Evolutionary conservation across 2,888 invertebrate genomes (phyloP), one percentile per base, ranked within the genome.

Genomic region (Stenodema calcarata): DNA sequence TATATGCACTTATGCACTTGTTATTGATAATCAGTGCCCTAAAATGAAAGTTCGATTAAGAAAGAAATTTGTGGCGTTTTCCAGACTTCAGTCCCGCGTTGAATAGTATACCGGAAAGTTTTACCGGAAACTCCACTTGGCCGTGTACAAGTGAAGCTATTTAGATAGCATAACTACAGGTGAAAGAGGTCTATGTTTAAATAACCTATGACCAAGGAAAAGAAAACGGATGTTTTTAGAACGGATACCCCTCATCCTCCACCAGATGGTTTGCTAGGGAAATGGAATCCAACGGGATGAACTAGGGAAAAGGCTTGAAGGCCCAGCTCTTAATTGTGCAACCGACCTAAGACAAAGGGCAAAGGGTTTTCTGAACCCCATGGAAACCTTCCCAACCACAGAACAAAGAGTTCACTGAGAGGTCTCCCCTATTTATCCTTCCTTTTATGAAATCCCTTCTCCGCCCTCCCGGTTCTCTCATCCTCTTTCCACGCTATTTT

Each of bases 381-480:
- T 78, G 78, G 78, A 44, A 78, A 78, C 78, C 78, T 73, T 73
- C 73, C 73, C 73, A 73, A 73, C 73, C 73, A 42, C 78, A 44
- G 78, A 78, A 78, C 78, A 78, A 78, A 78, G 78, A 78, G 78
- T 78, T 78, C 78, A 78, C 78, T 78, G 78, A 44, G 78, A 44
- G 78, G 78, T 41, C 42, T 78, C 44, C 78, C 41, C 78, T 78
- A 78, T 78, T 78, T 78, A 78, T 78, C 78, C 27, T 23, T n/a
- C 78, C 78, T 78, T 78, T 78, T 78, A 78, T 78, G 78, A 78
- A 78, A 78, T 44, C 44, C 78, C 42, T 6, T 12, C 78, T 18
- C n/a, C n/a, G n/a, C n/a, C n/a, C 78, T 1, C 35, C 27, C 0
- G 28, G n/a, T 9, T 16, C 23, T 75, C 16, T 30, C 30, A 28